Evolutionary conservation across 2,797 vertebrate species (phyloP).

Genomic region (Dryobates pubescens): DNA sequence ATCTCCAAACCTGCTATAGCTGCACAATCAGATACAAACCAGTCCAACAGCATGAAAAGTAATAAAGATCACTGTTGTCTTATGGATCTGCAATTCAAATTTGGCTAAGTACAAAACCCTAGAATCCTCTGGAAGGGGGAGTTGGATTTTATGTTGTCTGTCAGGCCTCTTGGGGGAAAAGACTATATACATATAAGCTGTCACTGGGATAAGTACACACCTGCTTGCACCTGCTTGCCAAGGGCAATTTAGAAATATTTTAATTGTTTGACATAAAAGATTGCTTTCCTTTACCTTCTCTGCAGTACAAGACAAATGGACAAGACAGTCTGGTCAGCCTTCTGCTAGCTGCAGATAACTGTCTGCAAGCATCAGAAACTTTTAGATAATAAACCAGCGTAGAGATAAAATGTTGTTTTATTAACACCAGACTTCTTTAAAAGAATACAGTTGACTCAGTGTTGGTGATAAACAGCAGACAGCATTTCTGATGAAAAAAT

Average conservation of each 20-base stretch:
- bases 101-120: neutral
- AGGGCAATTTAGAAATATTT: conserved; percentile 44
- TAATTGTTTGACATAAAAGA: neutral
- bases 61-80: neutral
- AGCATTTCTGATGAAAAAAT: neutral
- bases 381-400: neutral
- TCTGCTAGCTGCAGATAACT: neutral
- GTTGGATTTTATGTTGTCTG: neutral
- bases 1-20: neutral
- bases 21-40: neutral
- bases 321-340: neutral
- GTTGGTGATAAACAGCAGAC: neutral
- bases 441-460: neutral
- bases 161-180: neutral
- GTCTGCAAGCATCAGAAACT: neutral
- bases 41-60: neutral
- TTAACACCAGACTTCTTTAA: neutral
- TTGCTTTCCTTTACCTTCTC: neutral
- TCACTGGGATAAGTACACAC: neutral
- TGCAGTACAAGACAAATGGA: neutral
- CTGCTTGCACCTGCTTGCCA: conserved; percentile 43
- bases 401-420: neutral
- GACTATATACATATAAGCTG: neutral
- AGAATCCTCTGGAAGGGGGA: neutral
- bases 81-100: neutral